phyloP scores from a whole-genome alignment of 1,140 invertebrate species.

The Drosophila kikkawai region DNA sequence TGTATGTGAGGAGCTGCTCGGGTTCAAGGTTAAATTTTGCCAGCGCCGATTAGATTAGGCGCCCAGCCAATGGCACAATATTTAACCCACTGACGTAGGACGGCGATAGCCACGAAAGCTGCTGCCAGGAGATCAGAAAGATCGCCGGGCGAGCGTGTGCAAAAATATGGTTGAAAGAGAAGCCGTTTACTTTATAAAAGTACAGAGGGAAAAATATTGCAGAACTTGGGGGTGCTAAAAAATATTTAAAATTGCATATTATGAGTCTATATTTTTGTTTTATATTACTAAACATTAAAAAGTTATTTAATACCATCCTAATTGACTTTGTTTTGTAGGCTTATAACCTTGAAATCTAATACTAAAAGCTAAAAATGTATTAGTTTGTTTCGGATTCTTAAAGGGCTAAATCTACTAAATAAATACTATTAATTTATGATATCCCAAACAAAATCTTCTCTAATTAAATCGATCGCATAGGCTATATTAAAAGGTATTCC shows the following conservation, averaged over 20 bases:
- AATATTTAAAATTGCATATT: neutral
- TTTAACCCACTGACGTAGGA: conserved; percentile 26
- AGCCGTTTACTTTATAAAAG: neutral
- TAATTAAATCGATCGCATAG: neutral
- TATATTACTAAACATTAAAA: neutral
- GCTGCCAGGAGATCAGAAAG: conserved; percentile 9
- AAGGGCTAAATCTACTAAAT: neutral
- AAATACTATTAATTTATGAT: neutral
- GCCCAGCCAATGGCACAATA: conserved; percentile 26
- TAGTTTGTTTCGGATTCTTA: too few relatives aligned
- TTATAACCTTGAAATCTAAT: neutral
- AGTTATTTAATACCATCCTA: too few relatives aligned
- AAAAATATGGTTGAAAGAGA: neutral
- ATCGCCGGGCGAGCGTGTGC: conserved; percentile 9
- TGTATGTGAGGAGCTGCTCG: neutral
- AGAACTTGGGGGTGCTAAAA: neutral
- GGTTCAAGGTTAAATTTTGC: conserved; percentile 42
- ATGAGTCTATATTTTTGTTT: neutral
- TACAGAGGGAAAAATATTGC: neutral
- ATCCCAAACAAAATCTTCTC: neutral
- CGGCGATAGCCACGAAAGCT: conserved; percentile 5
- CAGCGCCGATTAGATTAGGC: conserved; percentile 37
- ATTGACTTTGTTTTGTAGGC: neutral
- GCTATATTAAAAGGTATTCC: neutral
- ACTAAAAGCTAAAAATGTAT: neutral